phyloP scores from a whole-genome alignment of 2,113 vertebrate genomes.

The Hypanus sabinus region DNA sequence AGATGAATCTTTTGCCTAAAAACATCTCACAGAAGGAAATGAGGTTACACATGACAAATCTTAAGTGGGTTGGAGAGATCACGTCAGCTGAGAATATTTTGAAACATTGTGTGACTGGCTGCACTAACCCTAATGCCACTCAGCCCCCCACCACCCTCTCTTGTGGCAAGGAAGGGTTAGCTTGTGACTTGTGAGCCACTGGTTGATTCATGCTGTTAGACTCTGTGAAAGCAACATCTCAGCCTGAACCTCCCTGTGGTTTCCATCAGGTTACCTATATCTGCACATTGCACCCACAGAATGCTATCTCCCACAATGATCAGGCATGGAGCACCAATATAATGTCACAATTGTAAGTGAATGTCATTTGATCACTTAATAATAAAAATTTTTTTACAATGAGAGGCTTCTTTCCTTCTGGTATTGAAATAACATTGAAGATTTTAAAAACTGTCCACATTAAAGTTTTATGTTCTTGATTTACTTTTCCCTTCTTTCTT shows the following conservation, averaged over 20 bases:
- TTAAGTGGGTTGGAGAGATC: not conserved
- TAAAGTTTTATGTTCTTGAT: not conserved
- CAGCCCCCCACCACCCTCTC: not conserved
- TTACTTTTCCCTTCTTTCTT: not conserved
- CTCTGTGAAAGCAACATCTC: not conserved
- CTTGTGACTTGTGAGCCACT: not conserved
- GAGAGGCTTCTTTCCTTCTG: not conserved
- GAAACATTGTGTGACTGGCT: not conserved
- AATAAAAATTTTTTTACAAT: not conserved
- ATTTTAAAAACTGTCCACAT: not conserved
- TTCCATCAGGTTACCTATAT: not conserved
- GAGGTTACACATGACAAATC: not conserved
- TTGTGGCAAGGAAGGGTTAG: not conserved
- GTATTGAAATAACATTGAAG: not conserved
- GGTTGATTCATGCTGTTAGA: not conserved
- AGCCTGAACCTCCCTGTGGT: not conserved
- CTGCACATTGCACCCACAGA: not conserved
- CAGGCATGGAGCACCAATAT: not conserved
- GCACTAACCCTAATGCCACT: not conserved
- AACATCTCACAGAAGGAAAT: not conserved
- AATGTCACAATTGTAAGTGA: not conserved
- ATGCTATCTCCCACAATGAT: not conserved
- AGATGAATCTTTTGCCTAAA: not conserved
- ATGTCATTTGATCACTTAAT: not conserved
- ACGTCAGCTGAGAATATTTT: not conserved